A percentile compares a stretch with the other conserved stretches of the same genome.
phyloP scores from a whole-genome alignment of 64 coral and sea anemone species.

The Montipora efflorescens region DNA sequence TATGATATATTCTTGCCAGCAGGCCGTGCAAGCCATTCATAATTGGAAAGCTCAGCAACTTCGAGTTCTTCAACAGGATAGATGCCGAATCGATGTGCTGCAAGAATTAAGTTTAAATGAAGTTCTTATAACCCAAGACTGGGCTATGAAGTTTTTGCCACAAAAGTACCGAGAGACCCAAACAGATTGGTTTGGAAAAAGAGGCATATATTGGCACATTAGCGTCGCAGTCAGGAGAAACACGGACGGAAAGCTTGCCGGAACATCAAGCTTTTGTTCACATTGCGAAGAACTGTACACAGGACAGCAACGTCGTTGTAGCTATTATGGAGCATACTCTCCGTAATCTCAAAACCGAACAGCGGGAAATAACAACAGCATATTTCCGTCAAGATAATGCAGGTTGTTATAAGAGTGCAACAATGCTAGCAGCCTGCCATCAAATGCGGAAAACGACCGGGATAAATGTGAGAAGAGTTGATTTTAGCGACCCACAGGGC shows the following conservation, averaged over 20 bases:
- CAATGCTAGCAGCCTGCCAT: no score
- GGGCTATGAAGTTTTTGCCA: not conserved
- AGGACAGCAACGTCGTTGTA: conserved; percentile 51
- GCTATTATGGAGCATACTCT: no score
- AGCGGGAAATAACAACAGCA: no score
- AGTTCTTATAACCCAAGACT: no score
- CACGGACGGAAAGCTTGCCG: not conserved
- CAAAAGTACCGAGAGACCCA: not conserved
- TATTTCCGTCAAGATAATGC: no score
- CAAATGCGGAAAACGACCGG: no score
- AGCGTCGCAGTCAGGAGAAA: conserved; percentile 11
- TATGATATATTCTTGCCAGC: not conserved
- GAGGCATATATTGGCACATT: conserved; percentile 53
- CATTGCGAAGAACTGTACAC: conserved; percentile 43
- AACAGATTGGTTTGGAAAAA: conserved; percentile 23
- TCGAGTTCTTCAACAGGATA: not conserved
- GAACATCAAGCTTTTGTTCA: conserved; percentile 52
- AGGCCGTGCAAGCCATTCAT: not conserved
- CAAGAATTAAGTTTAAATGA: no score
- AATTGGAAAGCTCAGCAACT: conserved; percentile 44
- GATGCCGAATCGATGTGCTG: not conserved
- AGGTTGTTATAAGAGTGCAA: no score
- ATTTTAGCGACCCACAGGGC: no score
- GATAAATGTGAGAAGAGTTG: no score
- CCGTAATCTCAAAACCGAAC: no score